Evolutionary conservation across 92 coral and sea anemone species (phyloP).

Genomic region (Epizoanthus illoricatus): DNA sequence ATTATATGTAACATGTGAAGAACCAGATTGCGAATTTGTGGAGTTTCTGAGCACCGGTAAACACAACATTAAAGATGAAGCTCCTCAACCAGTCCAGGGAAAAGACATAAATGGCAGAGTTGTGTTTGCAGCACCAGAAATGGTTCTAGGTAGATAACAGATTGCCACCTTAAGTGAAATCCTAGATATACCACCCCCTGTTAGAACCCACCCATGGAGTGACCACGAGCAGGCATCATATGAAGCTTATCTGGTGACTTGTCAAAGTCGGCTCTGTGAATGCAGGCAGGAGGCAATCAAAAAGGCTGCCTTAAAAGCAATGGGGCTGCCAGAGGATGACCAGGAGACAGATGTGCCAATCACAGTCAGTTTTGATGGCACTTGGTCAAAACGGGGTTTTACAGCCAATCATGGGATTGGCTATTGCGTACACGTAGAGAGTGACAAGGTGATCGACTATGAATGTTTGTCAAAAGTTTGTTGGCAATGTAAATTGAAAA

Average conservation of each 20-base stretch:
- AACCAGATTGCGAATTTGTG: constrained; percentile 6
- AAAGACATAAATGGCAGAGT: constrained; percentile 31
- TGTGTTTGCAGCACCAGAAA: constrained; percentile 44
- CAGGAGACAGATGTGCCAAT: constrained; percentile 35
- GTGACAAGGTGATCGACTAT: constrained; percentile 47
- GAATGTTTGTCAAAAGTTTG: constrained; percentile 47
- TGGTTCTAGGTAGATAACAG: constrained; percentile 40
- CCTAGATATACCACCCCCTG: constrained; percentile 44
- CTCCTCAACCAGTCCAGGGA: constrained; percentile 3
- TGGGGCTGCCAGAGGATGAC: constrained; percentile 28
- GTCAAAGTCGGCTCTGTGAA: not conserved
- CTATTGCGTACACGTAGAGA: constrained; percentile 46
- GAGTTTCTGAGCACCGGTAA: constrained; percentile 11
- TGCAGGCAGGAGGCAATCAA: constrained; percentile 31
- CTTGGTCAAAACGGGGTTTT: constrained; percentile 56
- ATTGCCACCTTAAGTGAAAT: constrained; percentile 50
- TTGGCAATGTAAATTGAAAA: constrained; percentile 37
- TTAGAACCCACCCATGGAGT: constrained; percentile 35
- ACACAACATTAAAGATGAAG: not conserved
- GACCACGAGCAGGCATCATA: constrained; percentile 28
- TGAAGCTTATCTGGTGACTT: constrained; percentile 8
- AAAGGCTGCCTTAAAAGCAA: constrained; percentile 30
- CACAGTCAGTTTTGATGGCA: constrained; percentile 53
- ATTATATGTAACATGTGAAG: not conserved
- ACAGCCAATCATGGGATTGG: constrained; percentile 61